Conservation (phyloP, 2,113 vertebrate species). For the Diglossa brunneiventris region DNA sequence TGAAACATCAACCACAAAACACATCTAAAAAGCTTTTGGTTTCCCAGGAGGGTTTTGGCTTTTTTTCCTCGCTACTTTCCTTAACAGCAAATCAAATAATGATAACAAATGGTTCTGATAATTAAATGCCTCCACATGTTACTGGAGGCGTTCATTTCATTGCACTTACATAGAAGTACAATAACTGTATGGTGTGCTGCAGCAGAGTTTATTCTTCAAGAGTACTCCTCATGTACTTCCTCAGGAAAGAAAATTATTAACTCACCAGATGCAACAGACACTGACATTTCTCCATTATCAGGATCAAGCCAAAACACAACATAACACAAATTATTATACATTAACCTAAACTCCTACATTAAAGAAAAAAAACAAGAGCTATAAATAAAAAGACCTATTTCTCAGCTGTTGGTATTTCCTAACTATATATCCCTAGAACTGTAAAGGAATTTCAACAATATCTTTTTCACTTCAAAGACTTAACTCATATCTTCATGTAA, state of each 20-base stretch:
- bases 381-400: neutral
- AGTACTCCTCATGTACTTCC: neutral
- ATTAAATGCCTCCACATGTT: conserved; percentile 35
- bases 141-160: neutral
- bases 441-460: neutral
- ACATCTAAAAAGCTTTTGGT: neutral
- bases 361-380: neutral
- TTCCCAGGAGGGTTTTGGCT: neutral
- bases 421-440: neutral
- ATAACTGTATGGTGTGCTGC: neutral
- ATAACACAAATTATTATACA: neutral
- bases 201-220: neutral
- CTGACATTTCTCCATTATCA: neutral
- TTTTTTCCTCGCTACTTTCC: neutral
- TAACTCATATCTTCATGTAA: neutral
- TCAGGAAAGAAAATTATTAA: neutral
- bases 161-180: neutral
- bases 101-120: conserved; percentile 28
- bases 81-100: conserved; percentile 43
- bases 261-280: neutral
- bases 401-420: neutral
- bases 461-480: neutral
- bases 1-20: conserved; percentile 44
- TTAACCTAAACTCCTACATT: neutral
- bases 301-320: neutral